These are phyloP conservation scores for Sebastes matsubarae DNA, from an alignment of 2,797 vertebrate species.

Conservation along the genomic window DNA sequence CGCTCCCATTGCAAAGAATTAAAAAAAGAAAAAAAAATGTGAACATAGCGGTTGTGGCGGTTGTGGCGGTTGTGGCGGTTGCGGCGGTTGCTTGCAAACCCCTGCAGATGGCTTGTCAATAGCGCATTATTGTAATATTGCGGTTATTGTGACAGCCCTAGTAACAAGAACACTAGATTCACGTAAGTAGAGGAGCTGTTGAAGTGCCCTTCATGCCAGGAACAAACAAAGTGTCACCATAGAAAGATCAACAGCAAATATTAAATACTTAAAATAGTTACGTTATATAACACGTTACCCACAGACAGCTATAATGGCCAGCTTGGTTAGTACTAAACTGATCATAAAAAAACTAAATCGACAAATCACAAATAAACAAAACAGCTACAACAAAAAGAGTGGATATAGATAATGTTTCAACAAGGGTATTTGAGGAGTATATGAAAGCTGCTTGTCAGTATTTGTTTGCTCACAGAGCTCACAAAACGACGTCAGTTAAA, in stretches of 20 bases:
- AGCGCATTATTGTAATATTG: too few relatives aligned
- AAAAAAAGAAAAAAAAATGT: too few relatives aligned
- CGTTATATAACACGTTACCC: not conserved
- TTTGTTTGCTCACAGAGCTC: not conserved
- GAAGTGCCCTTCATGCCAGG: too few relatives aligned
- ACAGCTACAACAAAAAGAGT: not conserved
- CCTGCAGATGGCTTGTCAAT: too few relatives aligned
- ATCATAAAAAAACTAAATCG: not conserved
- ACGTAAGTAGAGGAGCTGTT: accelerated
- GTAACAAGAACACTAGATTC: too few relatives aligned
- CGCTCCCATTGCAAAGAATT: too few relatives aligned
- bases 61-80: too few relatives aligned
- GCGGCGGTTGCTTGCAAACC: too few relatives aligned
- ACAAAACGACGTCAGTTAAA: not conserved
- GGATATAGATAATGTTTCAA: not conserved
- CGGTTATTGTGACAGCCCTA: accelerated
- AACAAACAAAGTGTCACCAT: too few relatives aligned
- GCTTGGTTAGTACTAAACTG: not conserved
- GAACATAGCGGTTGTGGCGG: too few relatives aligned
- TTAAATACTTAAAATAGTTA: too few relatives aligned
- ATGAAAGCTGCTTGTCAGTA: not conserved
- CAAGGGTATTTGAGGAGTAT: not conserved
- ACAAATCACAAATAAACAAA: not conserved
- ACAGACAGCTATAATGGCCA: not conserved
- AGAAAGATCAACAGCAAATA: too few relatives aligned